Percentiles rank a stretch among this genome's conserved stretches.
These are phyloP conservation scores for Lithophane leautieri DNA, from an alignment of 2,888 invertebrate genomes.

Conservation along the genomic window DNA sequence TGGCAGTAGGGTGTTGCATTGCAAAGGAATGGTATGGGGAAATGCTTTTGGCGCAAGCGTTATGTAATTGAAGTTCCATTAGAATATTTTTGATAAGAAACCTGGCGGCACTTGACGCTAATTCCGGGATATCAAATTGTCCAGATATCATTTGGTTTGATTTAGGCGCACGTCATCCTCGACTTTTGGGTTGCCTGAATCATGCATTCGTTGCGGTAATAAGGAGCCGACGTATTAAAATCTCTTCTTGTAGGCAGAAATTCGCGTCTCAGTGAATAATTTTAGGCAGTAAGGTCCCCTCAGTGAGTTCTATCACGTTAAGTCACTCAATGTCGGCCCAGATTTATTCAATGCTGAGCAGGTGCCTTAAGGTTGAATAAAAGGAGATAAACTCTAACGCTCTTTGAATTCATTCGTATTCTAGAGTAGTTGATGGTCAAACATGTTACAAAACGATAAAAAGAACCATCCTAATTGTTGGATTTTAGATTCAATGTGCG, in stretches of 20 bases:
- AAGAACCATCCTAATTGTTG: neutral
- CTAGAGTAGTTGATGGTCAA: neutral
- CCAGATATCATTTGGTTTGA: neutral
- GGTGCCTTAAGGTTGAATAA: neutral
- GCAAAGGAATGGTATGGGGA: constrained; percentile 47
- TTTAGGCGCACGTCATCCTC: neutral
- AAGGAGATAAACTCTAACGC: neutral
- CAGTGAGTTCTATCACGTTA: neutral
- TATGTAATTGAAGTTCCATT: constrained; percentile 35
- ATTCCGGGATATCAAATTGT: neutral
- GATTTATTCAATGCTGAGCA: constrained; percentile 8
- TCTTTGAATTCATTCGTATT: neutral
- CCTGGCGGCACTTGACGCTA: constrained; percentile 14
- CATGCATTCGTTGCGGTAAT: neutral
- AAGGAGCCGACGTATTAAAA: neutral
- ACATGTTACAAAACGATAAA: neutral
- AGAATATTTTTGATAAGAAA: constrained; percentile 11
- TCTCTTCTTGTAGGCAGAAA: neutral
- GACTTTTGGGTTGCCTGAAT: neutral
- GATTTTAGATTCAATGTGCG: constrained; percentile 17
- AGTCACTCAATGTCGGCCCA: neutral
- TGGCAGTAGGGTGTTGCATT: constrained; percentile 4
- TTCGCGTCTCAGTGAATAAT: neutral
- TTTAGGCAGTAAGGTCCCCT: neutral
- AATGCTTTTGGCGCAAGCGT: constrained; percentile 28